These are phyloP conservation scores for Ophthalmolycus amberensis DNA, from an alignment of 2,113 vertebrate genomes.

Conservation along the genomic window DNA sequence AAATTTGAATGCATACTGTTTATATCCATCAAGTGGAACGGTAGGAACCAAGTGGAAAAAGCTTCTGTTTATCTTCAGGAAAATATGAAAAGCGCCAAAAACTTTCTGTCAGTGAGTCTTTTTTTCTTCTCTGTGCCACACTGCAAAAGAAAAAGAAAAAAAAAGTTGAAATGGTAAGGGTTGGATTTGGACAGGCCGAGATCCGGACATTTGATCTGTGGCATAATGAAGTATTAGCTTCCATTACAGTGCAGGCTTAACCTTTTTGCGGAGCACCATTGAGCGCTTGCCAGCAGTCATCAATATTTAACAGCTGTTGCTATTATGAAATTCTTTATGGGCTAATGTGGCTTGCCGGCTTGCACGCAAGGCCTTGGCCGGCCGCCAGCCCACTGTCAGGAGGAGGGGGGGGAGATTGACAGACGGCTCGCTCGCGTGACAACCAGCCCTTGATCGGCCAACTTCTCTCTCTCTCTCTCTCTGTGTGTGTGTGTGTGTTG, in stretches of 20 bases:
- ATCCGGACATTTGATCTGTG: slow-evolving; percentile 88
- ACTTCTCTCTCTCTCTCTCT: slow-evolving; percentile 67
- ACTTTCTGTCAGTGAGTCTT: neutral
- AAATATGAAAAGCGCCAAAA: slow-evolving; percentile 25
- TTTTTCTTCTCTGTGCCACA: slow-evolving; percentile 59
- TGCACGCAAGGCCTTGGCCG: slow-evolving; percentile 93
- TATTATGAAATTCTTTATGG: slow-evolving; percentile 96
- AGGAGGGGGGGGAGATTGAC: slow-evolving; percentile 88
- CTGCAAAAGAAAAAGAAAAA: slow-evolving; percentile 62
- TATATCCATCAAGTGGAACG: neutral
- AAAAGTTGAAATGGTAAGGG: slow-evolving; percentile 50
- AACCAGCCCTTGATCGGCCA: slow-evolving; percentile 88
- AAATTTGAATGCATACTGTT: neutral
- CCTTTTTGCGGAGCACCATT: slow-evolving; percentile 87
- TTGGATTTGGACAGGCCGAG: slow-evolving; percentile 51
- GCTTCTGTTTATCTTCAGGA: slow-evolving; percentile 48
- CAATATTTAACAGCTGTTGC: slow-evolving; percentile 99
- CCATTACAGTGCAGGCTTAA: slow-evolving; percentile 90
- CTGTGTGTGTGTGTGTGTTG: slow-evolving; percentile 1
- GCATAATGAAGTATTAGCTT: slow-evolving; percentile 92
- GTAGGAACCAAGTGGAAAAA: slow-evolving; percentile 9
- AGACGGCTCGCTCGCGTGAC: slow-evolving; percentile 92
- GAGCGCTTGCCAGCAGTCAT: slow-evolving; percentile 92
- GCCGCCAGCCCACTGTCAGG: slow-evolving; percentile 89
- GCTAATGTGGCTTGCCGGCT: slow-evolving; percentile 90